Evolutionary conservation across 2,113 vertebrate species (phyloP).

Genomic region (Tautogolabrus adspersus): DNA sequence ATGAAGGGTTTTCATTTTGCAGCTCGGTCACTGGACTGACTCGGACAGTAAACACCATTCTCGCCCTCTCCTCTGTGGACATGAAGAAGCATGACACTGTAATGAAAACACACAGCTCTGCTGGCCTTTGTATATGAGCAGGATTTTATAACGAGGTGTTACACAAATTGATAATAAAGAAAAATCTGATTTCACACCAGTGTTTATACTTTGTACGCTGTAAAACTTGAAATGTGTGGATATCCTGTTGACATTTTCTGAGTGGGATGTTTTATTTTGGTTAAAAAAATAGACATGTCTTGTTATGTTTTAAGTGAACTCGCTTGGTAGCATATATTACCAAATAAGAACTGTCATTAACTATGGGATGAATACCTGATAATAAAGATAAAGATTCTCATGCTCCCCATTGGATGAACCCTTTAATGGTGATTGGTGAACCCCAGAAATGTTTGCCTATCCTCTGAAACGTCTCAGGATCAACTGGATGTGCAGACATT

Average conservation of each 20-base stretch:
- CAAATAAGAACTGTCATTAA: no score
- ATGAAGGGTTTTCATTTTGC: constrained; percentile 22
- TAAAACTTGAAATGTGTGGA: no score
- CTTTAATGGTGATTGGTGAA: no score
- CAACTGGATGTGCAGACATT: no score
- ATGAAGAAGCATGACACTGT: constrained; percentile 53
- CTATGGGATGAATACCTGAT: no score
- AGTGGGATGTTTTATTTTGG: no score
- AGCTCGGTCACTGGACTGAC: constrained; percentile 26
- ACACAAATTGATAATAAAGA: constrained; percentile 78
- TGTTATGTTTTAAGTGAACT: not conserved
- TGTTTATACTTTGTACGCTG: constrained; percentile 21
- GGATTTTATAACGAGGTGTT: constrained; percentile 79
- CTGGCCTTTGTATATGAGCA: constrained; percentile 69
- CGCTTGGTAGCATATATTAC: no score
- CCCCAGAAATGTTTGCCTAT: no score
- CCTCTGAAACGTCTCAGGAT: no score
- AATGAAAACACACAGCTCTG: constrained; percentile 54
- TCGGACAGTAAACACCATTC: constrained; percentile 4
- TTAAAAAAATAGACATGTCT: no score
- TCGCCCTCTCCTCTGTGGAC: constrained; percentile 29
- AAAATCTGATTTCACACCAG: constrained; percentile 49
- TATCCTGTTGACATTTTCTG: not conserved
- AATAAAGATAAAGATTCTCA: no score
- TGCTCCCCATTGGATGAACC: no score